Evolutionary conservation across 1,140 invertebrate genomes (phyloP).

Genomic region (Cydia fagiglandana): DNA sequence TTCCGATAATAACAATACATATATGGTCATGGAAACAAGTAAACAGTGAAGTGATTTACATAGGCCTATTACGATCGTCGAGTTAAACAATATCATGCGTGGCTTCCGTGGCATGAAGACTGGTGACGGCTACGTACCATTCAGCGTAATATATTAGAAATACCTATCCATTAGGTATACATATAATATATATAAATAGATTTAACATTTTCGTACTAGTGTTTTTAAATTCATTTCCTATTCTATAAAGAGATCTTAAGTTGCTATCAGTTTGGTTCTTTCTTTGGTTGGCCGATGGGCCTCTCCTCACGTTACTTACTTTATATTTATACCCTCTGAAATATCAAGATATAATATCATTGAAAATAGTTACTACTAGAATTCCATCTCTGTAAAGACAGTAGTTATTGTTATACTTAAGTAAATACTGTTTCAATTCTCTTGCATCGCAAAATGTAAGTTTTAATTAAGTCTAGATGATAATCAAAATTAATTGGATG

Average conservation of each 20-base stretch:
- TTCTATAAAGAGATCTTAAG: constrained; percentile 36
- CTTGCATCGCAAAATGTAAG: constrained; percentile 74
- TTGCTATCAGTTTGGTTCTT: constrained; percentile 55
- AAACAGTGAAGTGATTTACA: background rate
- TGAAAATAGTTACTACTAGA: constrained; percentile 40
- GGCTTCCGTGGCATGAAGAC: background rate
- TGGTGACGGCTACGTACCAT: background rate
- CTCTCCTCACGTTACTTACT: constrained; percentile 27
- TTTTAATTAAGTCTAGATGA: constrained; percentile 61
- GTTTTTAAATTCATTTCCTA: constrained; percentile 24
- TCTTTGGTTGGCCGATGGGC: constrained; percentile 43
- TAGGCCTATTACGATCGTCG: background rate
- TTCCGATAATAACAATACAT: background rate
- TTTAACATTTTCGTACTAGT: constrained; percentile 24
- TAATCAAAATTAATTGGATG: constrained; percentile 68
- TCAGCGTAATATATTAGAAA: background rate
- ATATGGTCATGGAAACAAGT: background rate
- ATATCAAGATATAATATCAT: constrained; percentile 40
- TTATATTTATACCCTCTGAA: constrained; percentile 29
- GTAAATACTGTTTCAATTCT: constrained; percentile 70
- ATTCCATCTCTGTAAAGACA: constrained; percentile 48
- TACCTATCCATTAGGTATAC: constrained; percentile 15
- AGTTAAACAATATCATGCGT: background rate
- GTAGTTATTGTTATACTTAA: constrained; percentile 56
- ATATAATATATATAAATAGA: constrained; percentile 30